Conservation (phyloP, 2,888 invertebrate species). For the Cantharis lateralis region DNA sequence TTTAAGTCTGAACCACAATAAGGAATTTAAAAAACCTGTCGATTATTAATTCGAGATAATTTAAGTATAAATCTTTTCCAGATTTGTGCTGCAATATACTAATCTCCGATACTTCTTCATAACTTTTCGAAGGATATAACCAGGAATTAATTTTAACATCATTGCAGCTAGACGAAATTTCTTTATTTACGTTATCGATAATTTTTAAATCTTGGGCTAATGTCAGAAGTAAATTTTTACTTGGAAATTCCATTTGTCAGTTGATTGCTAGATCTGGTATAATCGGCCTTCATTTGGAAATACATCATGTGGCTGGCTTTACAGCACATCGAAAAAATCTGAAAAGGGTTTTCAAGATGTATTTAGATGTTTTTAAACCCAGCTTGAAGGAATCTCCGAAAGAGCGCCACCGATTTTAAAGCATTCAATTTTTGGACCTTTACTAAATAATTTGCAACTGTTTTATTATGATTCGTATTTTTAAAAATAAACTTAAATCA, state of each 20-base stretch:
- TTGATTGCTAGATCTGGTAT: neutral
- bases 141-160: constrained; percentile 24
- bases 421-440: too few relatives aligned
- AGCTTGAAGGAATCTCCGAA: too few relatives aligned
- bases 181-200: constrained; percentile 15
- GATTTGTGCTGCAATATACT: neutral
- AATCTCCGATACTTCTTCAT: constrained; percentile 9
- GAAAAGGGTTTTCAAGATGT: too few relatives aligned
- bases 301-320: too few relatives aligned
- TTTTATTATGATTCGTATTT: too few relatives aligned
- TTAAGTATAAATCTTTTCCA: constrained; percentile 21
- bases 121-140: constrained; percentile 27
- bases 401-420: too few relatives aligned
- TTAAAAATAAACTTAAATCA: neutral
- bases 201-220: constrained; percentile 28
- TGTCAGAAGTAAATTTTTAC: constrained; percentile 26
- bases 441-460: too few relatives aligned
- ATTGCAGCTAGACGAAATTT: constrained; percentile 15
- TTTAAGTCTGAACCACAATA: neutral
- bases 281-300: too few relatives aligned
- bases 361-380: too few relatives aligned
- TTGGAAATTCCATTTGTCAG: constrained; percentile 30
- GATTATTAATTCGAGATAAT: constrained; percentile 28
- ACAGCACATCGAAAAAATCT: too few relatives aligned
- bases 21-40: constrained; percentile 22